Percentiles rank a stretch among this genome's conserved stretches.
Conservation (phyloP, 2,888 invertebrate species). For the Cantharis rufa region DNA sequence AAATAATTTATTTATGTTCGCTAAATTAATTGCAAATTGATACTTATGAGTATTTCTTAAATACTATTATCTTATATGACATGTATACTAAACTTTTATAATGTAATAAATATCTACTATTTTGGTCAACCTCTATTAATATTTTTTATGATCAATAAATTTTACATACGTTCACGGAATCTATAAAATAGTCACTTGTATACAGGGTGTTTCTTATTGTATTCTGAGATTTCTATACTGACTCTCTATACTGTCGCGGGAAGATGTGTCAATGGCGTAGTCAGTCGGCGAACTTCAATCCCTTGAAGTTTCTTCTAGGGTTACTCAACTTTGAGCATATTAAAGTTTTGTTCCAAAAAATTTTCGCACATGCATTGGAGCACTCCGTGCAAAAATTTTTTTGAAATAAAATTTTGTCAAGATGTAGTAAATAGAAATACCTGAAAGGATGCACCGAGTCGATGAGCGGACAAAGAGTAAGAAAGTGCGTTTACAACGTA, state of each 20-base stretch:
- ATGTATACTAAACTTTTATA: not conserved
- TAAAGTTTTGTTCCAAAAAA: too few relatives aligned
- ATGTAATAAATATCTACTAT: not conserved
- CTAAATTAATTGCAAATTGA: not conserved
- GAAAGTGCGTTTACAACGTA: not conserved
- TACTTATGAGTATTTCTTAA: not conserved
- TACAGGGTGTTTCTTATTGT: not conserved
- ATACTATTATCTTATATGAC: not conserved
- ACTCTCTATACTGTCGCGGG: too few relatives aligned
- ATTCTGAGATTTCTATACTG: too few relatives aligned
- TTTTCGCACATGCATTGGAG: too few relatives aligned
- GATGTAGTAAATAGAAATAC: not conserved
- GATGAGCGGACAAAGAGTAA: not conserved
- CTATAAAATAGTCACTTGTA: not conserved
- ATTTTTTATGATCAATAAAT: not conserved
- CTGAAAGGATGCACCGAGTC: not conserved
- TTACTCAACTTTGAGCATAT: too few relatives aligned
- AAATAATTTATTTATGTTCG: not conserved
- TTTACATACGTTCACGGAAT: not conserved
- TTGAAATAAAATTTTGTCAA: not conserved
- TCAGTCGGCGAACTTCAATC: too few relatives aligned
- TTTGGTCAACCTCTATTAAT: not conserved
- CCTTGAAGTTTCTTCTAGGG: too few relatives aligned
- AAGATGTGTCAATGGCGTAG: too few relatives aligned
- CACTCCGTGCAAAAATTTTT: not conserved